Base-by-base conservation (phyloP, 2,113 vertebrate species). In the Pelmatolapia mariae region DNA sequence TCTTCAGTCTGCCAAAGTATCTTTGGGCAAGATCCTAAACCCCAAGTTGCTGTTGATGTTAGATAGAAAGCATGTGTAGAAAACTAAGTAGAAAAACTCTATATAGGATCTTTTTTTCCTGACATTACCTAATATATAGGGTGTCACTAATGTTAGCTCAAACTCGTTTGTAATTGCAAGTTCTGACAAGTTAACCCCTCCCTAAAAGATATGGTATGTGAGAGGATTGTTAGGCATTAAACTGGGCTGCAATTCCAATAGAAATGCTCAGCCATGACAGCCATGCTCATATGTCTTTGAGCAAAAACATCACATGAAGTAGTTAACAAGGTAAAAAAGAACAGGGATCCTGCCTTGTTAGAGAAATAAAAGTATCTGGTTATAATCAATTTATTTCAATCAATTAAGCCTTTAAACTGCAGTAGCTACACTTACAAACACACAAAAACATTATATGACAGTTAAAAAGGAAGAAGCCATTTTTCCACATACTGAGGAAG, bases 361-460 rank as follows among this genome's bases (percentile, higher is more conserved):
- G 29, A 18, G n/a, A 83, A 31, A 82, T 15, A 68, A 61, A 50
- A n/a, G 10, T 78, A 52, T 33, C 10, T 36, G 8, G 4, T 29
- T 50, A 33, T 31, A 22, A 59, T 50, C 4, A 19, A 31, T 1
- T 31, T 31, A 50, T 78, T 50, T 78, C 38, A 68, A 38, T 8
- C 63, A 40, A 68, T 29, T 47, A 50, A 3, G 6, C 29, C 40
- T 29, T 78, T 50, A 78, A 78, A 31, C 73, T 52, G 18, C 45
- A 78, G 45, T 13, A 78, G 45, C 73, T 78, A n/a, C 15, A 78
- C 24, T 31, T 76, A 66, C 7, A 76, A 11, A 38, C n/a, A n/a
- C n/a, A n/a, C n/a, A 38, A 40, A 36, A 36, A 0, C 0, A 68
- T 13, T 38, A 47, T 78, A 19, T 50, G 45, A 78, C 0, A 1